phyloP scores from a whole-genome alignment of 2,888 invertebrate species.

The Anthophora plumipes region DNA sequence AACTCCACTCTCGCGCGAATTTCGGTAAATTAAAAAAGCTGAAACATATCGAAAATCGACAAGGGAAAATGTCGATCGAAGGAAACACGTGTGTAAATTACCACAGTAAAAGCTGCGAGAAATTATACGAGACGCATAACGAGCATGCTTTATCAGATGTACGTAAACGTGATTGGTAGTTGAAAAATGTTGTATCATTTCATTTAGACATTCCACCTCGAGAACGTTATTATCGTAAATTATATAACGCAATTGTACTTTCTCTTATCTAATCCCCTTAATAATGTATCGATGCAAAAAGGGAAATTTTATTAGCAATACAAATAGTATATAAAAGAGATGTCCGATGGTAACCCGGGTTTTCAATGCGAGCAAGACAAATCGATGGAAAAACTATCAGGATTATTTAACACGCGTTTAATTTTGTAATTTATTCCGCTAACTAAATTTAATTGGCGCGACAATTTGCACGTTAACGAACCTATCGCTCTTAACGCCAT shows the following conservation, averaged over 20 bases:
- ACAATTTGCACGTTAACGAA: slow-evolving; percentile 11
- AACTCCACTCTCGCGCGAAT: slow-evolving; percentile 14
- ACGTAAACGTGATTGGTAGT: slow-evolving; percentile 9
- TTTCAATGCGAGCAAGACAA: background rate
- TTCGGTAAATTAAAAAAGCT: background rate
- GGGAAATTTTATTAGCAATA: background rate
- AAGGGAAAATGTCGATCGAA: background rate
- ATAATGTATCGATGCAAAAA: background rate
- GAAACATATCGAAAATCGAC: slow-evolving; percentile 7
- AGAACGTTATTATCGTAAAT: background rate
- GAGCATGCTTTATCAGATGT: slow-evolving; percentile 16
- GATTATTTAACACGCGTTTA: background rate
- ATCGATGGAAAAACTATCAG: background rate
- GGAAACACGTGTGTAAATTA: background rate
- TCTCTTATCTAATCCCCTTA: slow-evolving; percentile 8
- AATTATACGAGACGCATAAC: slow-evolving; percentile 1
- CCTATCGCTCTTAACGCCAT: slow-evolving; percentile 47
- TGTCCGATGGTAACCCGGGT: background rate
- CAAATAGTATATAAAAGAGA: too few relatives aligned
- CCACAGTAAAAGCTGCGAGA: background rate
- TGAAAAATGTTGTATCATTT: background rate
- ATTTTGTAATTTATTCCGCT: slow-evolving; percentile 2
- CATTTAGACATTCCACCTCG: background rate
- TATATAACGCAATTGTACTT: background rate
- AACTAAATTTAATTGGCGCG: slow-evolving; percentile 26